Evolutionary conservation across 64 coral and sea anemone species (phyloP).

Genomic region (Orbicella faveolata): DNA sequence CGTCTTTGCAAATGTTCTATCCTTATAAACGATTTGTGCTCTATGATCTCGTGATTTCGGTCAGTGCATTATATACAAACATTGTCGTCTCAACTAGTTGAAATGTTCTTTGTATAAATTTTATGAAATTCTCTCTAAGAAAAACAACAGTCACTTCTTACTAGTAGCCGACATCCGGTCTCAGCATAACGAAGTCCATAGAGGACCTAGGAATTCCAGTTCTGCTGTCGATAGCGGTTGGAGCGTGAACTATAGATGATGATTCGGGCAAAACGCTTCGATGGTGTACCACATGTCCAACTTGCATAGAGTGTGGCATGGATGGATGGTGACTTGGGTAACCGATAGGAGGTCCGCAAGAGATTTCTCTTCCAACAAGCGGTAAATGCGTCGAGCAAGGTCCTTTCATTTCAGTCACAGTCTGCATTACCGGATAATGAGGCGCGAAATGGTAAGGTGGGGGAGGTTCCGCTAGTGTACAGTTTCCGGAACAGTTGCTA

Average conservation of each 20-base stretch:
- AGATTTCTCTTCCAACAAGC: constrained; percentile 61
- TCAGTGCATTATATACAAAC: not conserved
- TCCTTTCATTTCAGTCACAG: constrained; percentile 64
- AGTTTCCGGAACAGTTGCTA: constrained; percentile 68
- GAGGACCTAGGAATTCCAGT: constrained; percentile 77
- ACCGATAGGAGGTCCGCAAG: constrained; percentile 57
- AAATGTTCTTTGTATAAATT: not conserved
- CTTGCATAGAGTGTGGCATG: constrained; percentile 69
- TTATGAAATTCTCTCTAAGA: not conserved
- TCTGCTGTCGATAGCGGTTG: constrained; percentile 81
- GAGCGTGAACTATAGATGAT: constrained; percentile 47
- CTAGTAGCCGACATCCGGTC: constrained; percentile 64
- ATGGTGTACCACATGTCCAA: constrained; percentile 77
- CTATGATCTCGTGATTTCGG: not conserved
- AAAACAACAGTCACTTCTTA: constrained; percentile 15
- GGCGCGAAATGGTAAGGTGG: constrained; percentile 81
- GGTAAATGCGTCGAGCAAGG: constrained; percentile 66
- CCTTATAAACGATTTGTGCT: not conserved
- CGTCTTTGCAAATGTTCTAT: not conserved
- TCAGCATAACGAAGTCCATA: constrained; percentile 74
- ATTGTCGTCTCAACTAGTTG: not conserved
- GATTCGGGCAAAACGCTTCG: constrained; percentile 68
- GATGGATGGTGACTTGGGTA: constrained; percentile 67
- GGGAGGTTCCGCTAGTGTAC: constrained; percentile 73
- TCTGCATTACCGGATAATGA: constrained; percentile 56